Evolutionary conservation across 2,113 vertebrate genomes (phyloP), one percentile per base, ranked within the genome.

Genomic region (Edolisoma coerulescens): DNA sequence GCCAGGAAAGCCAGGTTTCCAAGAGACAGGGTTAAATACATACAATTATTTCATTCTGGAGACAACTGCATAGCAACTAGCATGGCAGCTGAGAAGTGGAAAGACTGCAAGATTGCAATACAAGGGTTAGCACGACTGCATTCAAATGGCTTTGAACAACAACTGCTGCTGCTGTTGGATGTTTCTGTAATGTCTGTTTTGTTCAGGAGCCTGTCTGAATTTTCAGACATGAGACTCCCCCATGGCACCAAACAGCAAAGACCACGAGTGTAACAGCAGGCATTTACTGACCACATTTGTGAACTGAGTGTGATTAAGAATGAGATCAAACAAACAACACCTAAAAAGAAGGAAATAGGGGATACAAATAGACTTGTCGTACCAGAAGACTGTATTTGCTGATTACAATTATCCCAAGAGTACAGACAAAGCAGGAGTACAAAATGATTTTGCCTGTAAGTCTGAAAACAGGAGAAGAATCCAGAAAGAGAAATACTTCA

Each of bases 211-310:
- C 42, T 14, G 16, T 50, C 32, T 44, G 32, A 60, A 56, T 84
- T 73, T 86, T 14, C 32, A 45, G 24, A 39, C 49, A 12, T 16
- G 21, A 39, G 23, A 30, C 33, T 68, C 35, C 21, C 11, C 35
- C 28, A 71, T 3, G 6, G 18, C 30, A 83, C 19, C 14, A 56
- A 39, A 82, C 0, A 3, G 11, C 27, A 79, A 90, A 59, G 20
- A 60, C 24, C 10, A 12, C 21, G 4, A 33, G 30, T 0, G 0
- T 19, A 41, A 76, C 0, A 1, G 21, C 13, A 71, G 16, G 19
- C 10, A 35, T 52, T 84, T 52, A 78, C 5, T 68, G 39, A 37
- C 33, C 27, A 17, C 15, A 45, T 53, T 44, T 91, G 27, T 73
- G 45, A 88, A 49, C 8, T 13, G 22, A 81, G 54, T 27, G 20